Evolutionary conservation across 92 coral and sea anemone genomes (phyloP).

Genomic region (Virgularia gustaviana): DNA sequence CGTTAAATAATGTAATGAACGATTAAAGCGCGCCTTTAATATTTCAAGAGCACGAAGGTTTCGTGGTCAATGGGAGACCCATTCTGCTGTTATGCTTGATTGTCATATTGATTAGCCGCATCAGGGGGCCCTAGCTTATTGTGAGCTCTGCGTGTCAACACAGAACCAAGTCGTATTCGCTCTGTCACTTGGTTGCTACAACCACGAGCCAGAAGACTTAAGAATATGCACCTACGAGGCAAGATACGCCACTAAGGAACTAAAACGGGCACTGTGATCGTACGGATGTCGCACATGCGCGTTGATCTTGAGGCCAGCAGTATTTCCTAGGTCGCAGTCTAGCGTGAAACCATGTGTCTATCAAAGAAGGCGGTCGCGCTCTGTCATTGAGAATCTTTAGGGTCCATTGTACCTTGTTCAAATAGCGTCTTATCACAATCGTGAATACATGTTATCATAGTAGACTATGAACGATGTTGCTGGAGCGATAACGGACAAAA

Average conservation of each 20-base stretch:
- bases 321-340: background rate
- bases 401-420: background rate
- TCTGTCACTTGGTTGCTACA: constrained; percentile 17
- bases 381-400: background rate
- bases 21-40: constrained; percentile 26
- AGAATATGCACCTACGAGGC: background rate
- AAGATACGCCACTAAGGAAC: background rate
- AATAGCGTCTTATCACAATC: background rate
- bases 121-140: background rate
- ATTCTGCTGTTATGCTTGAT: background rate
- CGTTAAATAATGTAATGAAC: constrained; percentile 23
- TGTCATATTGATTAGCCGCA: constrained; percentile 22
- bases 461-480: background rate
- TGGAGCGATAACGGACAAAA: no score
- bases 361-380: constrained; percentile 6
- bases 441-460: background rate
- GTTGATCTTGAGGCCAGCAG: constrained; percentile 16
- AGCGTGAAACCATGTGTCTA: constrained; percentile 30
- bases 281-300: background rate
- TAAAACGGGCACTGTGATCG: background rate
- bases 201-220: background rate
- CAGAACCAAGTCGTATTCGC: background rate
- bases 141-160: background rate
- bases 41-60: constrained; percentile 13
- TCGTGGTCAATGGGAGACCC: constrained; percentile 11